phyloP scores from a whole-genome alignment of 2,888 invertebrate species.

The Tenthredo scrophulariae region DNA sequence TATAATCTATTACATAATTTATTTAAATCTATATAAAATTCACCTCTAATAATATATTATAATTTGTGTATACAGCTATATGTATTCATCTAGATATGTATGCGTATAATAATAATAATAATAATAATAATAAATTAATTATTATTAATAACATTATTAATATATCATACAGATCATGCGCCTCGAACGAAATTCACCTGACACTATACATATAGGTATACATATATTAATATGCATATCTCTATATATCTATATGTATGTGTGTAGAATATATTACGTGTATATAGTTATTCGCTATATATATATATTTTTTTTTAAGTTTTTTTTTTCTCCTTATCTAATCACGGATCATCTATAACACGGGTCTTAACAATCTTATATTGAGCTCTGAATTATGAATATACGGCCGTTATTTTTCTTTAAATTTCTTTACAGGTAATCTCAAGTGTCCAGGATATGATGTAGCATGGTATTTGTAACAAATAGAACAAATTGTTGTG shows the following conservation, averaged over 20 bases:
- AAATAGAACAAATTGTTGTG: too few relatives aligned
- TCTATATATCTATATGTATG: not conserved
- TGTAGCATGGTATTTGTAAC: not conserved
- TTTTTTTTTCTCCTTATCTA: slow-evolving; percentile 1
- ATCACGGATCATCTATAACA: slow-evolving; percentile 4
- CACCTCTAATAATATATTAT: not conserved
- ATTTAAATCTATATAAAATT: slow-evolving; percentile 13
- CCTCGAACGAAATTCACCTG: not conserved
- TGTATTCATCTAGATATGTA: not conserved
- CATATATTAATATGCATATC: not conserved
- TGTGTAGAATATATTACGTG: slow-evolving; percentile 2
- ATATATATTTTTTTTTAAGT: slow-evolving; percentile 17
- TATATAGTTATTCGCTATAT: slow-evolving; percentile 37
- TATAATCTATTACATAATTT: not conserved
- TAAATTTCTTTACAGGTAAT: slow-evolving; percentile 2
- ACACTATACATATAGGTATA: not conserved
- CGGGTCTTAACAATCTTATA: slow-evolving; percentile 59
- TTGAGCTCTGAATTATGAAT: slow-evolving; percentile 68
- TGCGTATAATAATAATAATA: slow-evolving; percentile 45
- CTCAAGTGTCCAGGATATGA: slow-evolving; percentile 52
- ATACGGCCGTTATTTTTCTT: slow-evolving; percentile 56
- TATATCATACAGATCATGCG: not conserved
- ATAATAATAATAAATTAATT: slow-evolving; percentile 59
- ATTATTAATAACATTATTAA: not conserved
- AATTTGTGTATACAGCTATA: not conserved